Evolutionary conservation across 1,140 invertebrate species (phyloP), one percentile per base, ranked within the genome.

Genomic region (Neodiprion virginianus): DNA sequence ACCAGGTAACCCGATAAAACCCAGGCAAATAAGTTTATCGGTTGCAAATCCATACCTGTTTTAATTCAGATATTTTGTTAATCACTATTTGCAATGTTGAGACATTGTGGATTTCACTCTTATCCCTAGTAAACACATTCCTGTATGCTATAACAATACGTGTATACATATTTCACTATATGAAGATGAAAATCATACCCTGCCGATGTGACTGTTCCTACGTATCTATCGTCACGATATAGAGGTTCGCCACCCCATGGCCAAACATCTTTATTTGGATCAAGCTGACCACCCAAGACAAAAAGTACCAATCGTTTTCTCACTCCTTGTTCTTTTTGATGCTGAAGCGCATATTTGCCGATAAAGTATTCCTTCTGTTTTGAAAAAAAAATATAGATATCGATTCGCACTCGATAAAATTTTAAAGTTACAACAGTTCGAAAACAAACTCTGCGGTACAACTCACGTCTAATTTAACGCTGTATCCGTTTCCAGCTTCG

Each of bases 221-320:
- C 93, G 85, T 91, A 93, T 82, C 92, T 88, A 47, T 90, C 91
- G 77, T 93, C 90, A 73, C 91, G 86, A 84, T 93, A 96, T 73
- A 96, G 90, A 0, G 95, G 94, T 83, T 96, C 95, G 61, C 93
- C 92, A 61, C 95, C 94, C 93, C 94, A 96, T 0, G 94, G 93
- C 94, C 94, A 96, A 21, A 94, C 90, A 86, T 96, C 92, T 28
- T 89, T 90, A 73, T 95, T 92, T 7, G 90, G 84, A 87, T 96
- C 92, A 80, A 95, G 92, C 79, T 94, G 90, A 73, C 95, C 91
- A 73, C 95, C 91, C 4, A 96, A 83, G 11, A 94, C 85, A 74
- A 96, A 92, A 81, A 96, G 91, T 2, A 95, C 93, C 73, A 95
- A 89, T 79, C 91, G 85, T 79, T 92, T 92, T 47, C 85, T 91